phyloP scores from a whole-genome alignment of 2,888 invertebrate species.

The Ichneumoninae sp. region DNA sequence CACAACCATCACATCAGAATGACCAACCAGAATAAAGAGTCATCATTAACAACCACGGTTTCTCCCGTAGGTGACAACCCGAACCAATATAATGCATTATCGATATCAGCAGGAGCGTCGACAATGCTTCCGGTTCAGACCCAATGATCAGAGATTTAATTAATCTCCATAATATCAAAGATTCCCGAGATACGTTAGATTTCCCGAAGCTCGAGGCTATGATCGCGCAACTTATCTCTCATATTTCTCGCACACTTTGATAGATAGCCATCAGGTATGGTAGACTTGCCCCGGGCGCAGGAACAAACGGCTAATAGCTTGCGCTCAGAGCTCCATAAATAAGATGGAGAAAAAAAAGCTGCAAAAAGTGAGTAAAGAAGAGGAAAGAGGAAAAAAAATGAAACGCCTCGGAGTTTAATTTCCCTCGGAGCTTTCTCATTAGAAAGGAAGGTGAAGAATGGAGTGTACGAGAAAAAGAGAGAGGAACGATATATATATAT shows the following conservation, averaged over 20 bases:
- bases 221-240: background rate
- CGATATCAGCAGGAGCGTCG: background rate
- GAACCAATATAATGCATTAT: background rate
- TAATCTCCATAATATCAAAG: conserved; percentile 22
- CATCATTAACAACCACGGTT: no score
- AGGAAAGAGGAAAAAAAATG: conserved; percentile 60
- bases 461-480: conserved; percentile 69
- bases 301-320: conserved; percentile 47
- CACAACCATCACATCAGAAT: background rate
- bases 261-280: conserved; percentile 18
- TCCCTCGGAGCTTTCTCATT: conserved; percentile 73
- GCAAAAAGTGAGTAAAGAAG: conserved; percentile 1
- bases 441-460: conserved; percentile 73
- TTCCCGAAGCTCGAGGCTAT: background rate
- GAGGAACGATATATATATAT: conserved; percentile 26
- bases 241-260: conserved; percentile 33
- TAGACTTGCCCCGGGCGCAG: background rate
- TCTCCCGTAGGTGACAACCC: background rate
- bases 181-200: conserved; percentile 9
- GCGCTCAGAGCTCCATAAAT: conserved; percentile 28
- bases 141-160: conserved; percentile 38
- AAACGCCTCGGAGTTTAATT: conserved; percentile 59
- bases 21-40: background rate
- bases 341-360: conserved; percentile 3
- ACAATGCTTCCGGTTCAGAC: background rate